phyloP scores from a whole-genome alignment of 2,113 vertebrate genomes.

The Cebus imitator region DNA sequence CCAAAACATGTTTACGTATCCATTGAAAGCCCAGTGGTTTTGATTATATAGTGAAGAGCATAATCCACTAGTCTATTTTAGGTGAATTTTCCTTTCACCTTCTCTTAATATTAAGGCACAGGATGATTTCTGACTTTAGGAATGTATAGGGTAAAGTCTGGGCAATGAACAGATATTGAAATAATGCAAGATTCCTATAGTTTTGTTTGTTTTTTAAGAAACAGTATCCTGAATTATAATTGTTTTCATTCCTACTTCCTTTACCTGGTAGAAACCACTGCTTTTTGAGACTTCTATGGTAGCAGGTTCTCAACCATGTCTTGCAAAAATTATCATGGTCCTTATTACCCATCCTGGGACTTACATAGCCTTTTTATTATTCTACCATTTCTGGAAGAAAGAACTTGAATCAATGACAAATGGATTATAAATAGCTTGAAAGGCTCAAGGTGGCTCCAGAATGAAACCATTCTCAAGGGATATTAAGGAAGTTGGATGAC shows the following conservation, averaged over 20 bases:
- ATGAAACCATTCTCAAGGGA: slow-evolving; percentile 55
- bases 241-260: slow-evolving; percentile 47
- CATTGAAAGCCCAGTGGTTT: slow-evolving; percentile 61
- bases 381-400: slow-evolving; percentile 41
- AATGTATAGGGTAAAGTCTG: slow-evolving; percentile 10
- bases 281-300: slow-evolving; percentile 33
- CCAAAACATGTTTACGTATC: slow-evolving; percentile 86
- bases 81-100: slow-evolving; percentile 63
- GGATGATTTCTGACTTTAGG: slow-evolving; percentile 44
- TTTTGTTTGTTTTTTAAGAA: slow-evolving; percentile 37
- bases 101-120: slow-evolving; percentile 38
- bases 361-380: slow-evolving; percentile 45
- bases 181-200: slow-evolving; percentile 14
- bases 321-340: slow-evolving; percentile 35
- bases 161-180: not conserved
- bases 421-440: slow-evolving; percentile 36
- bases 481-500: slow-evolving; percentile 29
- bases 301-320: slow-evolving; percentile 19
- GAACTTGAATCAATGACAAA: slow-evolving; percentile 40
- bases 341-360: slow-evolving; percentile 2
- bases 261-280: slow-evolving; percentile 3
- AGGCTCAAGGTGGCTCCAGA: slow-evolving; percentile 25
- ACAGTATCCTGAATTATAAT: slow-evolving; percentile 24
- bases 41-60: slow-evolving; percentile 49
- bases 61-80: slow-evolving; percentile 69